phyloP scores from a whole-genome alignment of 2,888 invertebrate species.

The Bugula neritina region DNA sequence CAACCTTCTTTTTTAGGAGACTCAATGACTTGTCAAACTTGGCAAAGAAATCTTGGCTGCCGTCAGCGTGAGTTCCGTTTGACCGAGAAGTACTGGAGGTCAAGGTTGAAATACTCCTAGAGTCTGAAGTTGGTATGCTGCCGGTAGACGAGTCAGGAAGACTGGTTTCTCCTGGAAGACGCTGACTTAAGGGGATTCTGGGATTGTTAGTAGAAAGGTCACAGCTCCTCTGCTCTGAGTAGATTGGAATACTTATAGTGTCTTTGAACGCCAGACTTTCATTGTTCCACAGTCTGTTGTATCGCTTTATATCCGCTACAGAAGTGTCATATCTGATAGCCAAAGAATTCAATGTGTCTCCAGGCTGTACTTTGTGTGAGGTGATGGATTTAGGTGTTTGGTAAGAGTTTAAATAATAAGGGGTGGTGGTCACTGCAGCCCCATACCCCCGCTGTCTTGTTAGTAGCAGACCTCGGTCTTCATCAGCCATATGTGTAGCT shows the following conservation, averaged over 20 bases:
- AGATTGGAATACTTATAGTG: neutral
- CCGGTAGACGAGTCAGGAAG: neutral
- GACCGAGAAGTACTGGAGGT: neutral
- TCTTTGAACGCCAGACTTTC: neutral
- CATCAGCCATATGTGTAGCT: slow-evolving; percentile 7
- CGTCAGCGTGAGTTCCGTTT: neutral
- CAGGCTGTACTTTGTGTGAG: neutral
- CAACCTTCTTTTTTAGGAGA: neutral
- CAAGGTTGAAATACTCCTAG: neutral
- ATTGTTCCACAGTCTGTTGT: slow-evolving; percentile 11
- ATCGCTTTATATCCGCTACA: slow-evolving; percentile 8
- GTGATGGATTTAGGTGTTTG: neutral
- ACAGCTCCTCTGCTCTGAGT: neutral
- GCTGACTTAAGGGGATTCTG: neutral
- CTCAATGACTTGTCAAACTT: slow-evolving; percentile 17
- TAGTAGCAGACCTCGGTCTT: neutral
- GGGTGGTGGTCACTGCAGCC: neutral
- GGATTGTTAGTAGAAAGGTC: neutral
- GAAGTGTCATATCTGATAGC: slow-evolving; percentile 7
- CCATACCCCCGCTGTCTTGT: neutral
- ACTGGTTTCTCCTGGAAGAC: neutral
- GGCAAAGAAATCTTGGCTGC: slow-evolving; percentile 10
- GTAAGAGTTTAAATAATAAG: neutral
- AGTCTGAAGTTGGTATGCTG: neutral
- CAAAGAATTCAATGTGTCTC: neutral